Conservation (phyloP, 2,888 invertebrate genomes). For the Seladonia tumulorum region DNA sequence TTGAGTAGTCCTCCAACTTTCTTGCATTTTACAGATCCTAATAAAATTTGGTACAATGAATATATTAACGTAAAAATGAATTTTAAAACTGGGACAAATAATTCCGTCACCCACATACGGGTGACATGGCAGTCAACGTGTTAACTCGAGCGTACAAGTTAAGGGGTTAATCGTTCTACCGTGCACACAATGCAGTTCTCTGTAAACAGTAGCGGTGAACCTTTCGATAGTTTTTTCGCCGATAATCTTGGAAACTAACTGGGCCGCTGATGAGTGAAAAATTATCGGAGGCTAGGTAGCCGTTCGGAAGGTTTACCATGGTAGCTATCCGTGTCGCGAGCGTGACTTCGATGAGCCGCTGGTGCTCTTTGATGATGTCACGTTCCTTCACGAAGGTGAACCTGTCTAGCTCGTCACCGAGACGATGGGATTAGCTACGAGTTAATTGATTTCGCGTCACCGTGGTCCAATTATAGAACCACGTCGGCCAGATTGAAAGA, state of each 20-base stretch:
- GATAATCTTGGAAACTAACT: too few species aligned
- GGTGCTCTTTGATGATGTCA: slow-evolving; percentile 64
- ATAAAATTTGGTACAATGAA: too few species aligned
- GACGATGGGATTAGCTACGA: slow-evolving; percentile 6
- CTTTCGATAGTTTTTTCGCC: too few species aligned
- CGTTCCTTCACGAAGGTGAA: slow-evolving; percentile 62
- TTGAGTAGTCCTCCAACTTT: too few species aligned
- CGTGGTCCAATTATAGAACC: slow-evolving; percentile 17
- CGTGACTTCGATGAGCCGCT: slow-evolving; percentile 40
- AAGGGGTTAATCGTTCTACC: slow-evolving; percentile 4
- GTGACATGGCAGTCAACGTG: too few species aligned
- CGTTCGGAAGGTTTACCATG: too few species aligned
- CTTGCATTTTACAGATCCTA: too few species aligned
- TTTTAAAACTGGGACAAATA: too few species aligned
- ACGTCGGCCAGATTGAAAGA: neutral
- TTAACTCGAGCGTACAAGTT: too few species aligned
- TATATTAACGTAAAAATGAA: too few species aligned
- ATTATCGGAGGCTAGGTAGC: neutral
- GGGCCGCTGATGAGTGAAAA: neutral
- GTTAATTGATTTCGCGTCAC: slow-evolving; percentile 47
- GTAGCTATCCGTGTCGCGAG: neutral
- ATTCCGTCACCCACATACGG: too few species aligned
- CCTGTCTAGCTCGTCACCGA: slow-evolving; percentile 30
- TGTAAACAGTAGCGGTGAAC: neutral
- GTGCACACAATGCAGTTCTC: too few species aligned